Percentiles rank a stretch among this genome's conserved stretches.
phyloP scores from a whole-genome alignment of 35 echinoderm and acorn worm genomes.

The Antedon bifida region DNA sequence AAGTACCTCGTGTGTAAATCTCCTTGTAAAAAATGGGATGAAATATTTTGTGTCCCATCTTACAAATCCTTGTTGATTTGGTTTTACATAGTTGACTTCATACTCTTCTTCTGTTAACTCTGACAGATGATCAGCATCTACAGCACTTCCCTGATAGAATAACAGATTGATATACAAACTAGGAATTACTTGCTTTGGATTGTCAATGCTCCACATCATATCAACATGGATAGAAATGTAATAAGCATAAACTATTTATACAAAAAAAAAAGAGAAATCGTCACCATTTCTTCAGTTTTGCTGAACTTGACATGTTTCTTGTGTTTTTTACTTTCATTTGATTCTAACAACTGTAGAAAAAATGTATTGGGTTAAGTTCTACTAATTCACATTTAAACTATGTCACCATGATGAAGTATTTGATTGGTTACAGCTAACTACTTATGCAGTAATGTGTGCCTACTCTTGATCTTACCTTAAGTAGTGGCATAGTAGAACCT shows the following conservation, averaged over 20 bases:
- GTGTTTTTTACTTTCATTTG: conserved; percentile 45
- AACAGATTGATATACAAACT: not conserved
- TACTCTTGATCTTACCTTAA: conserved; percentile 94
- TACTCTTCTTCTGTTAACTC: conserved; percentile 98
- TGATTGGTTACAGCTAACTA: too few species aligned
- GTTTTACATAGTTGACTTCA: conserved; percentile 76
- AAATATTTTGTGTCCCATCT: conserved; percentile 88
- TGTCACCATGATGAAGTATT: too few species aligned
- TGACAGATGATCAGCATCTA: conserved; percentile 89
- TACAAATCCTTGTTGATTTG: conserved; percentile 68
- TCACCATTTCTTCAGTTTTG: conserved; percentile 95
- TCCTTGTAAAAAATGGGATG: conserved; percentile 89
- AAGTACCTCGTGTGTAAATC: conserved; percentile 87
- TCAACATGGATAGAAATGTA: too few species aligned
- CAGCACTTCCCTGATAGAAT: conserved; percentile 70
- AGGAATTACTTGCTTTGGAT: too few species aligned
- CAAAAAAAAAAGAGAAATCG: too few species aligned
- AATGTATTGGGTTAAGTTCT: not conserved
- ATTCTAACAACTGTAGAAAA: conserved; percentile 54
- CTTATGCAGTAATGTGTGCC: too few species aligned
- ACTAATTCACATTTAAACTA: not conserved
- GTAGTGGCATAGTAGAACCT: conserved; percentile 73
- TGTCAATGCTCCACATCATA: too few species aligned
- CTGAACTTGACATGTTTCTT: conserved; percentile 71
- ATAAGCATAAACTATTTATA: too few species aligned